phyloP scores from a whole-genome alignment of 2,797 vertebrate species.

The Neosilurus mollespiculum region DNA sequence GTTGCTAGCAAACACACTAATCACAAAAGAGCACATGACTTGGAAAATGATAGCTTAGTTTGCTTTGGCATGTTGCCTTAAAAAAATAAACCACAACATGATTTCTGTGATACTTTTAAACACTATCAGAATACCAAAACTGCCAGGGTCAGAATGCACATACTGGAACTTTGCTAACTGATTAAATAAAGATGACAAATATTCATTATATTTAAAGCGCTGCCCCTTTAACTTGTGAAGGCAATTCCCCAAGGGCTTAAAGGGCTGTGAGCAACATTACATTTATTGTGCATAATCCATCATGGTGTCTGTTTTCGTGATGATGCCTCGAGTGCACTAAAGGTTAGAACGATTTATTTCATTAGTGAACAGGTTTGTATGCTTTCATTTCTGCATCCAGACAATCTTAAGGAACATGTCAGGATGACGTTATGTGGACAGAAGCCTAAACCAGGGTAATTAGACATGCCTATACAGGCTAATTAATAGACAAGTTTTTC shows the following conservation, averaged over 20 bases:
- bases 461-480: not conserved
- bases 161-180: not conserved
- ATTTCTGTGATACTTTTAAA: not conserved
- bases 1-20: not conserved
- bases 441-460: not conserved
- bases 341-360: not conserved
- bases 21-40: not conserved
- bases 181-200: not conserved
- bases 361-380: not conserved
- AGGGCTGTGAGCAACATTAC: not conserved
- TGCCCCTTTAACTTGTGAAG: not conserved
- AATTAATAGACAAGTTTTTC: not conserved
- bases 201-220: not conserved
- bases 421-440: not conserved
- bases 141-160: not conserved
- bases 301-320: not conserved
- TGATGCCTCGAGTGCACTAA: not conserved
- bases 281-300: slow-evolving; percentile 5
- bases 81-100: not conserved
- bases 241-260: not conserved
- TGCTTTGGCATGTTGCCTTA: not conserved
- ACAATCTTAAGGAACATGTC: not conserved
- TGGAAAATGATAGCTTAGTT: not conserved
- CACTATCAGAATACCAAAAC: not conserved
- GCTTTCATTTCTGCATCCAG: not conserved